These are phyloP conservation scores for Lagopus muta DNA, from an alignment of 2,113 vertebrate species.

Conservation along the genomic window DNA sequence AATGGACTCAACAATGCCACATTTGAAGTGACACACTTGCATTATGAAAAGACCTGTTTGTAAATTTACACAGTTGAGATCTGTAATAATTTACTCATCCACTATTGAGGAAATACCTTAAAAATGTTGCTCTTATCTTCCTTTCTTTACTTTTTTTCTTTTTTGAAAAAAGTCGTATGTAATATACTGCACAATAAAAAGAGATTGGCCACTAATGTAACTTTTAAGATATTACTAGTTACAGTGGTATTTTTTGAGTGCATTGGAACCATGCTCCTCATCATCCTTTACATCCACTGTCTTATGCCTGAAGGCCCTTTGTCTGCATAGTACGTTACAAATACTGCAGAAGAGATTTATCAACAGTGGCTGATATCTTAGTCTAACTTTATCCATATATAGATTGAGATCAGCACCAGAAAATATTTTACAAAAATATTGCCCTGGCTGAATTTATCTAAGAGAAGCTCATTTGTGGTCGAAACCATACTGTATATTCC, in stretches of 20 bases:
- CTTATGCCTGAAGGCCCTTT: neutral
- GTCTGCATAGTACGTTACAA: neutral
- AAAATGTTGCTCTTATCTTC: neutral
- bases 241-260: neutral
- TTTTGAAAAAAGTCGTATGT: neutral
- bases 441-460: neutral
- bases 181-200: neutral
- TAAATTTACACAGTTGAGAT: neutral
- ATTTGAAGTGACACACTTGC: neutral
- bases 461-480: neutral
- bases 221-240: neutral
- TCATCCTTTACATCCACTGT: neutral
- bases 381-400: neutral
- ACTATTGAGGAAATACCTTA: neutral
- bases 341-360: neutral
- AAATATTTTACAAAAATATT: neutral
- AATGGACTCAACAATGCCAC: neutral
- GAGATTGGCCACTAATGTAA: neutral
- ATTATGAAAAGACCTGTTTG: neutral
- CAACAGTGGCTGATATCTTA: neutral
- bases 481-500: neutral
- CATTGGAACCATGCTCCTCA: neutral
- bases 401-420: accelerated
- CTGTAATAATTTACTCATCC: neutral
- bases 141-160: neutral